Evolutionary conservation across 2,888 invertebrate genomes (phyloP).

Genomic region (Serrognathus titanus): DNA sequence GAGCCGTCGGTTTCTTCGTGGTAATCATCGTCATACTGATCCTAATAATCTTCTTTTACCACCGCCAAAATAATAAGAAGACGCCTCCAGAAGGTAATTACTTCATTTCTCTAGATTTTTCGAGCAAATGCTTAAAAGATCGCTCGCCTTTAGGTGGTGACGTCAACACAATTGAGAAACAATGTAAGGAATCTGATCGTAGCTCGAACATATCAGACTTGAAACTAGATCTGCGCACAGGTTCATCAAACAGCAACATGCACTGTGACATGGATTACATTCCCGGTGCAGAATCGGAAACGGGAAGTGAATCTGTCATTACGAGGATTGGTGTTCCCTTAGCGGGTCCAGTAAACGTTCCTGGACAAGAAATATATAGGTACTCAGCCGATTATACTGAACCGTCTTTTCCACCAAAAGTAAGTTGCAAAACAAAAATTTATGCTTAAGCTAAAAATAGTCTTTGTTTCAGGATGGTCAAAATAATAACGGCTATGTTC

Average conservation of each 20-base stretch:
- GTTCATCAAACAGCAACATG: constrained; percentile 71
- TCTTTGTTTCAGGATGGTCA: constrained; percentile 63
- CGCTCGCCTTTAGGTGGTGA: constrained; percentile 38
- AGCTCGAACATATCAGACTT: constrained; percentile 91
- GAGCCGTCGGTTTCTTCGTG: constrained; percentile 82
- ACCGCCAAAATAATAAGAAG: constrained; percentile 59
- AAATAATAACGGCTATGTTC: constrained; percentile 81
- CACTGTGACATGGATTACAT: constrained; percentile 57
- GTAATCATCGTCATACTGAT: constrained; percentile 80
- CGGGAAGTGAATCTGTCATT: constrained; percentile 53
- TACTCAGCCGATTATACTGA: constrained; percentile 77
- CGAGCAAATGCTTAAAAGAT: neutral
- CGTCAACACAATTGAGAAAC: constrained; percentile 55
- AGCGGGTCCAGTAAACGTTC: constrained; percentile 74
- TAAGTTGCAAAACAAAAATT: constrained; percentile 25
- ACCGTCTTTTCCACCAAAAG: constrained; percentile 73
- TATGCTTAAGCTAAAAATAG: neutral
- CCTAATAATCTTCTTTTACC: constrained; percentile 80
- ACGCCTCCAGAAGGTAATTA: constrained; percentile 49
- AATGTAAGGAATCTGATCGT: constrained; percentile 76
- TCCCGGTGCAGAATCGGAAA: constrained; percentile 55
- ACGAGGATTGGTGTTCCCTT: constrained; percentile 68
- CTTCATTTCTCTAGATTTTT: neutral
- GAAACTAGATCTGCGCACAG: constrained; percentile 83
- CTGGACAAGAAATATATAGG: constrained; percentile 60